phyloP scores from a whole-genome alignment of 2,888 invertebrate genomes.

The Ichneumon xanthorius region DNA sequence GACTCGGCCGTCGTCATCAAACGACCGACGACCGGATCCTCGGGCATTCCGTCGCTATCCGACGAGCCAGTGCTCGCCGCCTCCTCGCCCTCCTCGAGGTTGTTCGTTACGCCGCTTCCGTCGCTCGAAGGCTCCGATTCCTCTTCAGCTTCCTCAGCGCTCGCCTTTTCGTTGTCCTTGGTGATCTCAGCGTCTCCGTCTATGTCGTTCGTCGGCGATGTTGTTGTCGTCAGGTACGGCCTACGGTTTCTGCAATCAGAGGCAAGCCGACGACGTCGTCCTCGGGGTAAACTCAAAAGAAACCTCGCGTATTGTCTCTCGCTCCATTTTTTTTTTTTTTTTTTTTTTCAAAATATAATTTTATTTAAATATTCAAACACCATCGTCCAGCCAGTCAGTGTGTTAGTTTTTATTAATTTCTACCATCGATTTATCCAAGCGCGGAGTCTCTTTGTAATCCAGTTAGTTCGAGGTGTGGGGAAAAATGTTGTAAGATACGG shows the following conservation, averaged over 20 bases:
- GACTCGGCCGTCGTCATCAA: constrained; percentile 75
- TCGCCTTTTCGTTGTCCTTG: constrained; percentile 53
- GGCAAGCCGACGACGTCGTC: constrained; percentile 28
- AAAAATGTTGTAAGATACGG: not conserved
- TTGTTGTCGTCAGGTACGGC: constrained; percentile 82
- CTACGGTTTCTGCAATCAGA: constrained; percentile 79
- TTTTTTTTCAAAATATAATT: not conserved
- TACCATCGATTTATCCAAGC: constrained; percentile 54
- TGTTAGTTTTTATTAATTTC: constrained; percentile 62
- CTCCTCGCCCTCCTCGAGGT: constrained; percentile 47
- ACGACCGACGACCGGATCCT: constrained; percentile 79
- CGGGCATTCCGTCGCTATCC: constrained; percentile 60
- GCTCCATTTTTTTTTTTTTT: constrained; percentile 12
- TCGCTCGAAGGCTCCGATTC: constrained; percentile 58
- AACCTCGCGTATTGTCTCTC: constrained; percentile 72
- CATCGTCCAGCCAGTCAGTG: constrained; percentile 59
- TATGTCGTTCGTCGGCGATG: constrained; percentile 71
- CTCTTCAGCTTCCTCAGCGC: constrained; percentile 66
- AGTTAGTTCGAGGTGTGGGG: constrained; percentile 45
- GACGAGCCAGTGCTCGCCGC: constrained; percentile 46
- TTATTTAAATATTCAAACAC: constrained; percentile 23
- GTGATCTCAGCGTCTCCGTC: constrained; percentile 68
- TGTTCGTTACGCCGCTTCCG: constrained; percentile 34
- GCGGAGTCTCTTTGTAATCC: constrained; percentile 29
- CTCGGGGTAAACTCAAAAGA: constrained; percentile 56